Evolutionary conservation across 53 echinoderm and acorn worm genomes (phyloP).

Genomic region (Glandiceps talaboti): DNA sequence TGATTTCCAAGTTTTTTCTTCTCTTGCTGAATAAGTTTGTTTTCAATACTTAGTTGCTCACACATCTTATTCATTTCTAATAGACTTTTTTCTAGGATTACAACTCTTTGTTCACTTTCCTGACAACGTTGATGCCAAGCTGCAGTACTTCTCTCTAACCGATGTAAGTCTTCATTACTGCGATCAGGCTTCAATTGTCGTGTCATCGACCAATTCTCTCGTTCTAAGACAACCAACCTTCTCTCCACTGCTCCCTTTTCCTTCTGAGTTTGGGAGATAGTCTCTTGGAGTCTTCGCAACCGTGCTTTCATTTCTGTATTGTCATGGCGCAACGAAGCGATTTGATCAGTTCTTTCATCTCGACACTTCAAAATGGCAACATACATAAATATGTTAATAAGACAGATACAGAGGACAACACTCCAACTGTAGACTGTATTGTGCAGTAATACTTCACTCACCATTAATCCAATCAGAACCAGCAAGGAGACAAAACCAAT

Average conservation of each 20-base stretch:
- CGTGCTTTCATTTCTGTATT: background rate
- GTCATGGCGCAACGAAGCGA: background rate
- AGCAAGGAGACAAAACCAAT: too few relatives aligned
- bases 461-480: background rate
- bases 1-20: background rate
- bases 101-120: background rate
- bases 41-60: background rate
- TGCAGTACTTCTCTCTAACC: background rate
- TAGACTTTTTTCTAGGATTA: background rate
- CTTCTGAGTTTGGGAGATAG: background rate
- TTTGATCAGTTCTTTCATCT: background rate
- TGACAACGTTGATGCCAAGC: background rate
- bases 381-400: too few relatives aligned
- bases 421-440: too few relatives aligned
- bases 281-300: background rate
- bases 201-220: background rate
- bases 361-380: background rate
- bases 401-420: background rate
- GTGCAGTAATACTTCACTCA: background rate
- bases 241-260: background rate
- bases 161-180: background rate
- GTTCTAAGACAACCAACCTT: background rate
- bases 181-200: background rate
- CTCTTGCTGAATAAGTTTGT: background rate
- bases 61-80: background rate